Percentiles rank a stretch among this genome's conserved stretches.
phyloP scores from a whole-genome alignment of 2,797 vertebrate genomes.

The Pampus argenteus region DNA sequence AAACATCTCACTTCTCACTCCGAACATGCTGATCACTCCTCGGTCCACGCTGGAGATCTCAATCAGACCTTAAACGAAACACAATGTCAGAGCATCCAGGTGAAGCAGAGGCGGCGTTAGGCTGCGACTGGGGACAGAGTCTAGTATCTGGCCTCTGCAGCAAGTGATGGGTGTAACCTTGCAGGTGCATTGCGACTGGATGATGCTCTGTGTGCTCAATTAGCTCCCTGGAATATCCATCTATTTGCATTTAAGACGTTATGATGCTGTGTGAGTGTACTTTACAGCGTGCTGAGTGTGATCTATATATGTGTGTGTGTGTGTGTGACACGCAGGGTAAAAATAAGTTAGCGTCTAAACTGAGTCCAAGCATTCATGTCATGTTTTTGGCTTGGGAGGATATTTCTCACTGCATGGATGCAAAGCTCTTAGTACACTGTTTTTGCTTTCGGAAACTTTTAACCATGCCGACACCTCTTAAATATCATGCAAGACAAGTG shows the following conservation, averaged over 20 bases:
- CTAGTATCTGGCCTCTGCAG: slow-evolving; percentile 73
- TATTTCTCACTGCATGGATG: slow-evolving; percentile 79
- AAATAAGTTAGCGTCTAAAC: slow-evolving; percentile 87
- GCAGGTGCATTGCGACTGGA: slow-evolving; percentile 83
- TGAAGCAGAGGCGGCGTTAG: slow-evolving; percentile 40
- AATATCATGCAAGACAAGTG: slow-evolving; percentile 77
- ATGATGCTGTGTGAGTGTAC: slow-evolving; percentile 41
- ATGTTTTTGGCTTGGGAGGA: slow-evolving; percentile 75
- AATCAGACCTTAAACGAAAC: slow-evolving; percentile 88
- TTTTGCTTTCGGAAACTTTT: slow-evolving; percentile 81
- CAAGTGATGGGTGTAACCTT: slow-evolving; percentile 83
- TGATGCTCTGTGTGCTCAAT: slow-evolving; percentile 69
- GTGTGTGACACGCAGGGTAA: slow-evolving; percentile 78
- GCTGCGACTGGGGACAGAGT: slow-evolving; percentile 60
- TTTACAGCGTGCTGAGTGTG: slow-evolving; percentile 61
- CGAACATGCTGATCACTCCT: slow-evolving; percentile 95
- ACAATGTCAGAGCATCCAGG: slow-evolving; percentile 42
- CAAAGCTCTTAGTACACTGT: slow-evolving; percentile 72
- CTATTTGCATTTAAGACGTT: slow-evolving; percentile 36
- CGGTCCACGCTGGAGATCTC: slow-evolving; percentile 96
- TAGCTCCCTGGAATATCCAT: slow-evolving; percentile 40
- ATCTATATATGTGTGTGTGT: slow-evolving; percentile 29
- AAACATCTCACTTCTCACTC: slow-evolving; percentile 92
- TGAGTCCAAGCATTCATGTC: slow-evolving; percentile 82
- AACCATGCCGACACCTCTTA: slow-evolving; percentile 73